phyloP scores from a whole-genome alignment of 2,113 vertebrate genomes.

The Carlito syrichta region DNA sequence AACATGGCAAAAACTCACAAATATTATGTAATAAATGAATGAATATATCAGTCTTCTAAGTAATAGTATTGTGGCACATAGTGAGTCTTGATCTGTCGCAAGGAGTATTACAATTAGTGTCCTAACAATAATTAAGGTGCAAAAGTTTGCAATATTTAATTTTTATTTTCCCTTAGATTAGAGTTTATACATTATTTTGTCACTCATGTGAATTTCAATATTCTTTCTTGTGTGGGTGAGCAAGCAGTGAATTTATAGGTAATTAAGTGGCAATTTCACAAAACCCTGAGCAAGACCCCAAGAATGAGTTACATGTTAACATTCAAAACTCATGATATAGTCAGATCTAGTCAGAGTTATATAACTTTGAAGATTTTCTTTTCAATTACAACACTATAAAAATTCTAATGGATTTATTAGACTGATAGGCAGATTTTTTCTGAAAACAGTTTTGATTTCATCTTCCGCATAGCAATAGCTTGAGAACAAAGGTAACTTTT shows the following conservation, averaged over 20 bases:
- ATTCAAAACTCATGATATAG: neutral
- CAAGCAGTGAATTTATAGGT: neutral
- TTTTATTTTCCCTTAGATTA: neutral
- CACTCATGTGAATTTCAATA: neutral
- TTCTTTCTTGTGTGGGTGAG: neutral
- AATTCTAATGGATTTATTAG: neutral
- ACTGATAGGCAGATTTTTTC: neutral
- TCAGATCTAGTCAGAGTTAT: constrained; percentile 6
- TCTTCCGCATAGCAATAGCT: neutral
- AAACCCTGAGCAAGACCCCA: neutral
- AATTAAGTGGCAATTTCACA: constrained; percentile 9
- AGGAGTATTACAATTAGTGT: neutral
- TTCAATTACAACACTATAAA: constrained; percentile 34
- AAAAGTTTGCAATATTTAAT: neutral
- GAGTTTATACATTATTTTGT: neutral
- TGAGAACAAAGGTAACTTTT: constrained; percentile 12
- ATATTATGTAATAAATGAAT: neutral
- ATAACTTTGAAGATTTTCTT: constrained; percentile 31
- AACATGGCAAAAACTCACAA: neutral
- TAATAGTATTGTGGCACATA: neutral
- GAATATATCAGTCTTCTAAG: neutral
- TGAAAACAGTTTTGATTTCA: constrained; percentile 34
- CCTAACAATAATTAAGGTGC: neutral
- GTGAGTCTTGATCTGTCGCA: neutral
- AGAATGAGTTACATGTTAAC: neutral